Conservation (phyloP, 2,797 vertebrate genomes). For the Acropternis orthonyx region DNA sequence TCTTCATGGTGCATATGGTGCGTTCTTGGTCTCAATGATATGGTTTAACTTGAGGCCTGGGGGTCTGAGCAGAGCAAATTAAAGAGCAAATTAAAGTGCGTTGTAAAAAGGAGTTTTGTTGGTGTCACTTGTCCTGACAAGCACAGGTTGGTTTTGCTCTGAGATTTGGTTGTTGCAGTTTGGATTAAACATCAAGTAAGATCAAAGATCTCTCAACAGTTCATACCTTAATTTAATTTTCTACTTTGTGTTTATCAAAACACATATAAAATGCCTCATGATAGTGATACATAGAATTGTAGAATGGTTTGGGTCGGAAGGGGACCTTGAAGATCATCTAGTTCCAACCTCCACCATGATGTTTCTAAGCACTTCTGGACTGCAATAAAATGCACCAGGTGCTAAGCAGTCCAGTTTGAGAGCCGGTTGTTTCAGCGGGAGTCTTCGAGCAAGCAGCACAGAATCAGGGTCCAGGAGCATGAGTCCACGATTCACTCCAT, state of each 20-base stretch:
- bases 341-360: rapidly evolving
- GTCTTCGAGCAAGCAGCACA: neutral
- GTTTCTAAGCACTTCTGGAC: neutral
- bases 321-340: neutral
- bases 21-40: neutral
- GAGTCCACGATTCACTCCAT: rapidly evolving
- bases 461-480: neutral
- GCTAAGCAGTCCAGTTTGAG: neutral
- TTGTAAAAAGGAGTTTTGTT: neutral
- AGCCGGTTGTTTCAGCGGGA: neutral
- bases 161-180: neutral
- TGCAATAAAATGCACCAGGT: neutral
- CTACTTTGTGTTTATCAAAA: neutral
- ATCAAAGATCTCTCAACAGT: neutral
- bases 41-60: neutral
- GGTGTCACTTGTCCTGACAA: neutral
- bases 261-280: rapidly evolving
- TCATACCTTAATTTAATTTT: neutral
- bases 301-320: neutral
- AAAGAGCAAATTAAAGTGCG: neutral
- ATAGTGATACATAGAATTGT: rapidly evolving
- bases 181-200: neutral
- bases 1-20: neutral
- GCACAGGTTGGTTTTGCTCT: neutral
- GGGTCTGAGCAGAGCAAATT: neutral